phyloP scores from a whole-genome alignment of 2,888 invertebrate genomes.

The Meliscaeva auricollis region DNA sequence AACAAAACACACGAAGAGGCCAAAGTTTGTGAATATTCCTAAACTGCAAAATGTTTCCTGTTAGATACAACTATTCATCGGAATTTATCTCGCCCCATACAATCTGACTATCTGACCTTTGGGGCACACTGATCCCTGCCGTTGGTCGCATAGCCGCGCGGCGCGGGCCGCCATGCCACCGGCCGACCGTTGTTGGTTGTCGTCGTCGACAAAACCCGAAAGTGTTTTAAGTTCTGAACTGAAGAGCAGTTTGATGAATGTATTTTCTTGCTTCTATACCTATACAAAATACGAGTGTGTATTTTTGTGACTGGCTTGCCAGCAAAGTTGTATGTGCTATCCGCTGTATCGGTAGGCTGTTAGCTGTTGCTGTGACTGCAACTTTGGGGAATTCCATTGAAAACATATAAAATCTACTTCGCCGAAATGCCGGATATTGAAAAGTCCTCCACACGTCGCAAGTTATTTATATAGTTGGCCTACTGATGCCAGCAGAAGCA shows the following conservation, averaged over 20 bases:
- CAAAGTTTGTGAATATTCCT: constrained; percentile 56
- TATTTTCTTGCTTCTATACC: constrained; percentile 19
- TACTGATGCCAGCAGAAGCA: background rate
- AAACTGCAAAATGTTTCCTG: constrained; percentile 63
- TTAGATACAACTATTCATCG: constrained; percentile 67
- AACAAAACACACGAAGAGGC: constrained; percentile 23
- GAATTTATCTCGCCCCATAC: constrained; percentile 54
- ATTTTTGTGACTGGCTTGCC: background rate
- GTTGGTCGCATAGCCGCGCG: background rate
- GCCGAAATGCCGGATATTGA: constrained; percentile 52
- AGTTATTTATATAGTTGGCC: constrained; percentile 29
- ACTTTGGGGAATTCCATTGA: constrained; percentile 35
- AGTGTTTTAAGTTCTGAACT: constrained; percentile 53
- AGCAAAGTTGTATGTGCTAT: too few species aligned
- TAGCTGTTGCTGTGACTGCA: constrained; percentile 15
- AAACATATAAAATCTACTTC: constrained; percentile 47
- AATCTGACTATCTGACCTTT: constrained; percentile 48
- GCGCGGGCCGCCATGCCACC: background rate
- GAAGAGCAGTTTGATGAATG: constrained; percentile 27
- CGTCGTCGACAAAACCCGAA: constrained; percentile 16
- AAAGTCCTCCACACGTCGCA: constrained; percentile 7
- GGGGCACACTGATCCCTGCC: constrained; percentile 29
- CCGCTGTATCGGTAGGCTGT: too few species aligned
- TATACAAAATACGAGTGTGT: too few species aligned
- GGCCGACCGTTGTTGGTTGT: too few species aligned